Evolutionary conservation across 2,888 invertebrate genomes (phyloP), one percentile per base, ranked within the genome.

Genomic region (Dolichopus griseipennis): DNA sequence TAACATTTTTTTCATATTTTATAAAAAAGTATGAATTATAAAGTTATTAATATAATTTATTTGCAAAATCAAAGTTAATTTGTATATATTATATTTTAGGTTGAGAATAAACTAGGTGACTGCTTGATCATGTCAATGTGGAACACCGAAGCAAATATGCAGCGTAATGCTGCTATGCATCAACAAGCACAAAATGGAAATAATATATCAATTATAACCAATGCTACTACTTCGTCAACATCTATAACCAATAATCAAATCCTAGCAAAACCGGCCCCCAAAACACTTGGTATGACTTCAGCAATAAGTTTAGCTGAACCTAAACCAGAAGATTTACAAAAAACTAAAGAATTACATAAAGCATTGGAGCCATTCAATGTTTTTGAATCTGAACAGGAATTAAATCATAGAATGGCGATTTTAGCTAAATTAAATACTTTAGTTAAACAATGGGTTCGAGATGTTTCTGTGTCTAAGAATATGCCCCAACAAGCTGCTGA

Each of bases 391-490:
- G 93, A 95, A 72, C 88, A 88, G 71, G 97, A 97, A 79, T 85
- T 97, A 75, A 91, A 92, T 77, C 95, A 96, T 79, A 87, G 95
- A 72, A 91, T 92, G 90, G 89, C 91, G 75, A 90, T 91, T 70
- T 82, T 91, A 70, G 90, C 90, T 62, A 92, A 94, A 77, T 82
- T 99, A 69, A 97, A 98, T 82, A 85, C 89, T 6, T 84, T 99
- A 65, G 97, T 97, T 15, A 91, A 95, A 73, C 88, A 92, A 76
- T 99, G 98, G 98, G 96, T 99, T 72, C 86, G 88, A 73, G 92
- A 95, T 74, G 89, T 95, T 65, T 95, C 96, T 64, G 82, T 92
- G 68, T 85, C 90, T 72, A 90, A 93, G 82, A 96, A 96, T 81
- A 93, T 98, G 89, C 97, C 98, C 8, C 89, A 90, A 68, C 91